A percentile compares a stretch with the other conserved stretches of the same genome.
Evolutionary conservation across 1,140 invertebrate species (phyloP).

Genomic region (Paralvinella palmiformis): DNA sequence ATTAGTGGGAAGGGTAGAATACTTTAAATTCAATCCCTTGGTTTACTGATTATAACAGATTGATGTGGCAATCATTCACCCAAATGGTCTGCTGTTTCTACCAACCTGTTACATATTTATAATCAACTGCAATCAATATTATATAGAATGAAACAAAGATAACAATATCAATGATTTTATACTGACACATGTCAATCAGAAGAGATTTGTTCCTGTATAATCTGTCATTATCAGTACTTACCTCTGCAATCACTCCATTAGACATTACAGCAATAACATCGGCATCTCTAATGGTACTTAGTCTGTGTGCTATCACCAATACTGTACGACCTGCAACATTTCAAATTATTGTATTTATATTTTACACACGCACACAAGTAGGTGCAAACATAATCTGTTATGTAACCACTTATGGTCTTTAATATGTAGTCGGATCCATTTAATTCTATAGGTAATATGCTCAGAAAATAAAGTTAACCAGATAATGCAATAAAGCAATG

Average conservation of each 20-base stretch:
- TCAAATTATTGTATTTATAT: not conserved
- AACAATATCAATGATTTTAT: not conserved
- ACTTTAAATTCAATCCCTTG: no score
- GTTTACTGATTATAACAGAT: no score
- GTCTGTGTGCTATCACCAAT: conserved; percentile 79
- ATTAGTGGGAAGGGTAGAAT: no score
- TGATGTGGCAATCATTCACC: not conserved
- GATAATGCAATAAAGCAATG: not conserved
- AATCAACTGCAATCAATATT: not conserved
- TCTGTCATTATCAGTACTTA: conserved; percentile 18
- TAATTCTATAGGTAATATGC: not conserved
- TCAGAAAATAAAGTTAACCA: not conserved
- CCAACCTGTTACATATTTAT: not conserved
- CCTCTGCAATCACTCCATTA: conserved; percentile 59
- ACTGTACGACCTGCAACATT: conserved; percentile 65
- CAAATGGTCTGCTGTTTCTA: not conserved
- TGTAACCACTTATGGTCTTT: not conserved
- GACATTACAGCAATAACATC: conserved; percentile 81
- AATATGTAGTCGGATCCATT: not conserved
- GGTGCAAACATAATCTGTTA: conserved; percentile 15
- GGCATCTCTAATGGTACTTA: conserved; percentile 81
- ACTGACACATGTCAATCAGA: not conserved
- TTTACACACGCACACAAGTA: not conserved
- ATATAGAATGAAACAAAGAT: not conserved
- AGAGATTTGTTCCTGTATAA: conserved; percentile 1